Evolutionary conservation across 2,113 vertebrate genomes (phyloP), one percentile per base, ranked within the genome.

Genomic region (Bungarus multicinctus): DNA sequence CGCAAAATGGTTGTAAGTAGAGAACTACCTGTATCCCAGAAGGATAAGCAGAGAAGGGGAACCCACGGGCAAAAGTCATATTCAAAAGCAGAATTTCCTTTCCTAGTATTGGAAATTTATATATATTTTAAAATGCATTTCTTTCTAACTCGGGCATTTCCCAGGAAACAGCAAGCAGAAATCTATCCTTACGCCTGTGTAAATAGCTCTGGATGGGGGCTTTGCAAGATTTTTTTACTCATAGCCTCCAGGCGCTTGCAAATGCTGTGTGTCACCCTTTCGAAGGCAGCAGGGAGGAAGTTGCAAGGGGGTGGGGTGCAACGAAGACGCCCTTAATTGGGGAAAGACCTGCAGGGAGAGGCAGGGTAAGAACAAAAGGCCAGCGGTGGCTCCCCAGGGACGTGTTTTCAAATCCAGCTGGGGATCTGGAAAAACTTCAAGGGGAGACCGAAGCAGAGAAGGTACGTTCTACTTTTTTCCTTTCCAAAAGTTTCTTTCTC

Each of bases 281-380:
- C 23, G 25, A 45, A 60, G 25, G 10, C 27, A 8, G 14, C 86
- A 52, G 64, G 45, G 86, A 93, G 93, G 93, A 93, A 93, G 90
- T 89, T 34, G 64, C 81, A 57, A 88, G 22, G 58, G 34, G 50
- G 74, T 20, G 4, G 86, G 14, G 23, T 16, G 5, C 8, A 14
- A 57, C 0, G 22, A 90, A 87, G n/a, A 91, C 88, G 90, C 85
- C 90, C 90, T 43, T 9, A 18, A 34, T 7, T 1, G 11, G 89
- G 34, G 27, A 34, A 20, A 25, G 43, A 39, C 20, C 18, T 34
- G 54, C 30, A 58, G 45, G 50, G 2, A 45, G 8, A 16, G 0
- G 58, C 45, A 20, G 6, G 16, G 1, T 2, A 50, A 14, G 43
- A 12, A 22, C 52, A 18, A n/a, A 39, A 91, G 25, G 10, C 7